Base-by-base conservation (phyloP, 2,888 invertebrate genomes). In the Eristalinus aeneus region DNA sequence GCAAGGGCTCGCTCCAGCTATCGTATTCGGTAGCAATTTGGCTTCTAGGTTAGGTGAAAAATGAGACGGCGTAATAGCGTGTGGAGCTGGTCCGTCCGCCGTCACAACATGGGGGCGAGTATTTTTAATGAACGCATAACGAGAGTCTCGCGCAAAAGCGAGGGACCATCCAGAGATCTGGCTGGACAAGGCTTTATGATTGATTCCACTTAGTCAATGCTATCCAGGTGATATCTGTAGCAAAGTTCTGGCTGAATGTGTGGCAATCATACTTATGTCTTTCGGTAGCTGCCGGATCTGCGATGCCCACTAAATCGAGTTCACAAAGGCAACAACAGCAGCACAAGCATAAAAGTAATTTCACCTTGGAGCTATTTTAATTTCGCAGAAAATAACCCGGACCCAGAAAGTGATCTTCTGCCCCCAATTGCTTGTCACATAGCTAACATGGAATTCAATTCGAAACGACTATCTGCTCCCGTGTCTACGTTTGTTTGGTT, bases 401-500 rank as follows among this genome's bases (percentile, higher is more conserved):
- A 86, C 74, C 67, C 78, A 56, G 77, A 39, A 86, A 82, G 76
- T 82, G 86, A 82, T 86, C 86, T 86, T 82, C 69, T 82, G 71
- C 60, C 65, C 86, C 82, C 77, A 78, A 77, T 82, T 78, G 77
- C 78, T 82, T 86, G 82, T 86, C 82, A 86, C 82, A 81, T 86
- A 82, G 71, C 86, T 74, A 86, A 78, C 86, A 82, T 73, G 86
- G 86, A 86, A 86, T 86, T 86, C 82, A 86, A 86, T 86, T 73
- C 65, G 82, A 82, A 86, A 74, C 69, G 74, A 82, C 82, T 81
- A 64, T 81, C 68, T 77, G 61, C 73, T 77, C 56, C 54, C 46
- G 54, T 73, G 36, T 74, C 69, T 68, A 58, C 54, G 60, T 73
- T 36, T 68, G 56, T 64, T 79, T 82, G 39, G 56, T 64, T 78